Base-by-base conservation (phyloP, 2,113 vertebrate species). In the Gnathonemus echidnorhynchus region DNA sequence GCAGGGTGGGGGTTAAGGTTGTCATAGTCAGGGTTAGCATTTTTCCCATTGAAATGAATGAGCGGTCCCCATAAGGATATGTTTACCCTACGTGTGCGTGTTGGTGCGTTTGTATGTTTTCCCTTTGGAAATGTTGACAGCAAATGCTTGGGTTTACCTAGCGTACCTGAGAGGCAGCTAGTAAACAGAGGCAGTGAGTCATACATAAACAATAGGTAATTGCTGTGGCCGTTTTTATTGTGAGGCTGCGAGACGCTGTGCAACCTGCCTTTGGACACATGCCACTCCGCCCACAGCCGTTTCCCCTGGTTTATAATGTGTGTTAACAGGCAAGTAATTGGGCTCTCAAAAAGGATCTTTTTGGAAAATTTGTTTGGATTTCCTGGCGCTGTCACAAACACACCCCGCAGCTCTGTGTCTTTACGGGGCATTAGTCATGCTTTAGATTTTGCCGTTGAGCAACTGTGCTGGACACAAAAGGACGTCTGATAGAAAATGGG, bases 301-400 rank as follows among this genome's bases (percentile, higher is more conserved):
- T 27, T 48, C 86, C 19, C n/a, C 66, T 58, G 7, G 74, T 89
- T 91, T 90, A 89, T 86, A 89, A 86, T 87, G 46, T 13, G 83
- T 90, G 89, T 92, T 93, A 92, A 91, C 86, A 80, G 90, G 89
- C 88, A 90, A 86, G 90, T 90, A 92, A 93, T 90, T 87, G 87
- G 74, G 7, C 31, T 13, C 35, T n/a, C 86, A 88, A 92, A 90
- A 89, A 91, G 89, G 62, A 89, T 91, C 90, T 89, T 90, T 93
- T 88, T 91, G 91, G 50, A 88, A 89, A 91, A 94, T 95, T 91
- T 93, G 91, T 90, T 92, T 86, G 88, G 89, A 92, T 93, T 93
- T 92, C 92, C 92, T 91, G 85, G 89, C 89, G 24, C 62, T 91
- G 92, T 93, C 93, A 91, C 86, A 56, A 56, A 62, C 56, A 62